phyloP scores from a whole-genome alignment of 2,888 invertebrate genomes.

The Heliconius sara region DNA sequence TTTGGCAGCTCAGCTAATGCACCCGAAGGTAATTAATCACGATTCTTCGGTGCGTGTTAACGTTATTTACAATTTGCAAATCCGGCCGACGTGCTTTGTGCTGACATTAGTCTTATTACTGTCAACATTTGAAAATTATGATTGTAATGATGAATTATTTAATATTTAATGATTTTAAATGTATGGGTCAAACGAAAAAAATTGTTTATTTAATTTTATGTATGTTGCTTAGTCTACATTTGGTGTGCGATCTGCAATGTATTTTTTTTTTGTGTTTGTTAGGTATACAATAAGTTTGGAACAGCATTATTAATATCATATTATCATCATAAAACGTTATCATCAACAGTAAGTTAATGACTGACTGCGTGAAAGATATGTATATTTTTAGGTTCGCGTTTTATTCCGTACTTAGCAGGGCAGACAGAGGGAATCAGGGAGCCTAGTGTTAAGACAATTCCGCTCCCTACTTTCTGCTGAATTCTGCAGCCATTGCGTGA shows the following conservation, averaged over 20 bases:
- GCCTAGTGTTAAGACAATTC: too few relatives aligned
- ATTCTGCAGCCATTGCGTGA: too few relatives aligned
- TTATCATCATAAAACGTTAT: not conserved
- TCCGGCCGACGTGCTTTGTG: not conserved
- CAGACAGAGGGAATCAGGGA: too few relatives aligned
- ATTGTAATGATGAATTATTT: not conserved
- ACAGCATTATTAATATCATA: not conserved
- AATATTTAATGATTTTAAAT: not conserved
- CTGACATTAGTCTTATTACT: slow-evolving; percentile 16
- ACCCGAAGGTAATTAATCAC: slow-evolving; percentile 46
- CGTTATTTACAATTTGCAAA: slow-evolving; percentile 42
- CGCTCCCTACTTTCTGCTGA: too few relatives aligned
- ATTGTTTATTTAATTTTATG: not conserved
- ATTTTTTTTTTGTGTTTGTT: too few relatives aligned
- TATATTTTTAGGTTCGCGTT: too few relatives aligned
- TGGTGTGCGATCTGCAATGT: not conserved
- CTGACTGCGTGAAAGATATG: not conserved
- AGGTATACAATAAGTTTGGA: not conserved
- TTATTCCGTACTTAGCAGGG: too few relatives aligned
- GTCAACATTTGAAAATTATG: slow-evolving; percentile 1
- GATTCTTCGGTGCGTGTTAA: slow-evolving; percentile 39
- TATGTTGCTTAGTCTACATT: not conserved
- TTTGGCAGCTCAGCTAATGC: slow-evolving; percentile 55
- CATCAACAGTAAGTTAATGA: not conserved
- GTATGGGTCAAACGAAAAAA: not conserved